phyloP scores from a whole-genome alignment of 2,888 invertebrate species.

The Leptopterna dolabrata region DNA sequence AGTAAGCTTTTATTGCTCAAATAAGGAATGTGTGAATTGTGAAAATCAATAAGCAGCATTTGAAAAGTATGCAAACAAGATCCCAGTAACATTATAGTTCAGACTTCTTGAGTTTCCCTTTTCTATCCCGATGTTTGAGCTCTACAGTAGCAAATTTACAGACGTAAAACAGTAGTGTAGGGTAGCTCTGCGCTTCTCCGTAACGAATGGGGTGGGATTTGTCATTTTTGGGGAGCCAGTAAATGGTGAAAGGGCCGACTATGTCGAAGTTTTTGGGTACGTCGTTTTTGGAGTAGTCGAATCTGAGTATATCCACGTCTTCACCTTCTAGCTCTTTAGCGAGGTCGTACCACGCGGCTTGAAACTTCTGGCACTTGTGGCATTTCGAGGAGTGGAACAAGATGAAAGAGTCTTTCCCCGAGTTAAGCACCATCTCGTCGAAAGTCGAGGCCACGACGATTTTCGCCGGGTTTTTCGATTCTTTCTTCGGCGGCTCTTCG shows the following conservation, averaged over 20 bases:
- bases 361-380: neutral
- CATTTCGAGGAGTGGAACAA: slow-evolving; percentile 7
- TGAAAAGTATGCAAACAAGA: no score
- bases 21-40: no score
- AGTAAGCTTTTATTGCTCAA: no score
- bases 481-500: neutral
- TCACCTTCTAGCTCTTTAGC: slow-evolving; percentile 18
- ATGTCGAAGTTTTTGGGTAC: neutral
- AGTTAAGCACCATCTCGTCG: slow-evolving; percentile 24
- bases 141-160: slow-evolving; percentile 14
- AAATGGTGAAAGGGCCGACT: neutral
- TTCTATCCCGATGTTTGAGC: neutral
- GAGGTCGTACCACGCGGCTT: neutral
- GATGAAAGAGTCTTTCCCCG: slow-evolving; percentile 34
- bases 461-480: neutral
- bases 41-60: no score
- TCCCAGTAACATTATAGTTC: no score
- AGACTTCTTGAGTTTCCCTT: neutral
- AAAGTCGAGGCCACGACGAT: slow-evolving; percentile 12
- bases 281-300: slow-evolving; percentile 32
- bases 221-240: slow-evolving; percentile 30
- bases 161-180: neutral
- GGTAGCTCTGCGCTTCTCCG: neutral
- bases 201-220: neutral
- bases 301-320: slow-evolving; percentile 42